phyloP scores from a whole-genome alignment of 1,140 invertebrate species.

The Trachelipus rathkii region DNA sequence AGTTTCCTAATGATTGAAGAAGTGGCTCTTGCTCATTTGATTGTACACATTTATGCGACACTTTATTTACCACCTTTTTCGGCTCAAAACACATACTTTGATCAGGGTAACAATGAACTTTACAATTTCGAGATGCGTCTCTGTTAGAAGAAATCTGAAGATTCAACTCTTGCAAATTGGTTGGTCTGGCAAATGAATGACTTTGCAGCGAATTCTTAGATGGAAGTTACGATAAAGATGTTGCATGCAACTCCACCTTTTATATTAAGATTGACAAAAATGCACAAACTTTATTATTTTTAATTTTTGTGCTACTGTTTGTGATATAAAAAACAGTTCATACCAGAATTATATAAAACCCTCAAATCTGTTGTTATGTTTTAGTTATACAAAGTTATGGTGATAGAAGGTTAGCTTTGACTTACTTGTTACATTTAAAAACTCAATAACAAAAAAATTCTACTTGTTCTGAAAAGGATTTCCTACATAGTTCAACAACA shows the following conservation, averaged over 20 bases:
- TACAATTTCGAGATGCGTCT: not conserved
- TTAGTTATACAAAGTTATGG: too few relatives aligned
- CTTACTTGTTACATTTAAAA: too few relatives aligned
- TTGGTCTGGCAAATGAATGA: slow-evolving; percentile 7
- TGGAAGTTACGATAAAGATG: slow-evolving; percentile 61
- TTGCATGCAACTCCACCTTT: slow-evolving; percentile 63
- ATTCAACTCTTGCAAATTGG: not conserved
- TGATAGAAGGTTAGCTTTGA: too few relatives aligned
- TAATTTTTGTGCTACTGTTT: too few relatives aligned
- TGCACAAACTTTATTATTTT: too few relatives aligned
- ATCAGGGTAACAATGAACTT: not conserved
- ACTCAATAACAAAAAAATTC: too few relatives aligned
- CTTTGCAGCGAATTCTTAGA: slow-evolving; percentile 55
- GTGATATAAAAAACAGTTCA: too few relatives aligned
- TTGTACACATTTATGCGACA: not conserved
- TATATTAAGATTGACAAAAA: too few relatives aligned
- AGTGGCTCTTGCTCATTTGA: not conserved
- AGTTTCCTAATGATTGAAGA: not conserved
- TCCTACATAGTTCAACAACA: too few relatives aligned
- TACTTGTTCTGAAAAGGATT: too few relatives aligned
- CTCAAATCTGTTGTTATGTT: too few relatives aligned
- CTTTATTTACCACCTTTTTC: not conserved
- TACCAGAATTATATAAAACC: too few relatives aligned
- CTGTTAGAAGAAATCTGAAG: not conserved
- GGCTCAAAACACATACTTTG: not conserved